phyloP scores from a whole-genome alignment of 2,888 invertebrate species.

The Tanaodytes sp. region DNA sequence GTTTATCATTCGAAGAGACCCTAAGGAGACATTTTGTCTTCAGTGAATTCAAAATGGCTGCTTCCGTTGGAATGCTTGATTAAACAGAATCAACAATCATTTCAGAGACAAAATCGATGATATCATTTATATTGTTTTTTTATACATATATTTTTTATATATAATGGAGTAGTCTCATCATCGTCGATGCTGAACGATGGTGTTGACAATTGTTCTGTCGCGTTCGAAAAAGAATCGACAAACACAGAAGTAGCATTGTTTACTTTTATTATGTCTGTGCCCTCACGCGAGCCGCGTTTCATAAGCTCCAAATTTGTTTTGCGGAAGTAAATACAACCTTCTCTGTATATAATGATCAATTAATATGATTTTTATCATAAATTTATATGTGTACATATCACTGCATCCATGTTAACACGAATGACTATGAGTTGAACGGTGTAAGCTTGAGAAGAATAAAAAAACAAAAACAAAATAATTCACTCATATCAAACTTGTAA shows the following conservation, averaged over 20 bases:
- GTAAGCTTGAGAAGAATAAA: too few relatives aligned
- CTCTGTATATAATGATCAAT: slow-evolving; percentile 22
- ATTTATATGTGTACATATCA: slow-evolving; percentile 50
- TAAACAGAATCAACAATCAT: slow-evolving; percentile 57
- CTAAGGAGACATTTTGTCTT: slow-evolving; percentile 37
- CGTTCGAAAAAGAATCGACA: background rate
- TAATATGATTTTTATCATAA: slow-evolving; percentile 41
- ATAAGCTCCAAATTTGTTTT: slow-evolving; percentile 41
- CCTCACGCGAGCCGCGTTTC: slow-evolving; percentile 63
- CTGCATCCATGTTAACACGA: slow-evolving; percentile 52
- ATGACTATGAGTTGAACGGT: slow-evolving; percentile 48
- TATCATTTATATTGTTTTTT: too few relatives aligned
- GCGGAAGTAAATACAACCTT: slow-evolving; percentile 46
- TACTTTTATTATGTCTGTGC: too few relatives aligned
- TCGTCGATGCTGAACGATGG: slow-evolving; percentile 29
- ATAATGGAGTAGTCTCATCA: slow-evolving; percentile 44
- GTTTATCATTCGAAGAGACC: slow-evolving; percentile 32
- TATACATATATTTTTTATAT: too few relatives aligned
- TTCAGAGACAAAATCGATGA: slow-evolving; percentile 41
- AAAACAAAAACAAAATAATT: too few relatives aligned
- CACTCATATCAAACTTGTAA: too few relatives aligned
- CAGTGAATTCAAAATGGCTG: too few relatives aligned
- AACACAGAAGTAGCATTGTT: too few relatives aligned
- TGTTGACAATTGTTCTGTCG: slow-evolving; percentile 9
- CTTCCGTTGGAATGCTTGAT: slow-evolving; percentile 63